These are phyloP conservation scores for Hirtodrosophila alboralis DNA, from an alignment of 2,888 invertebrate species.

Conservation along the genomic window DNA sequence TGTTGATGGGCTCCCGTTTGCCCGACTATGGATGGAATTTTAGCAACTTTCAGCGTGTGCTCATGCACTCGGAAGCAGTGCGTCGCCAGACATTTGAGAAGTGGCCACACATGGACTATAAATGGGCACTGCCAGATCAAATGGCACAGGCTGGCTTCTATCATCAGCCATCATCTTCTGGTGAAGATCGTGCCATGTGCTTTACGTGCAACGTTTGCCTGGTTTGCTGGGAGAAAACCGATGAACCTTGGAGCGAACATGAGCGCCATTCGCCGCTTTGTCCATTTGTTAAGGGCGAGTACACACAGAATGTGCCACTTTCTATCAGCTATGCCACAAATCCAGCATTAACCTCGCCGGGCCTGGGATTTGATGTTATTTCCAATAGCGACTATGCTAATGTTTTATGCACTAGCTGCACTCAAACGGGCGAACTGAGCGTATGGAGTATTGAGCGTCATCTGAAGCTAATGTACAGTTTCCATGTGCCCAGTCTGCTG, in stretches of 20 bases:
- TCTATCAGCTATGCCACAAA: slow-evolving; percentile 93
- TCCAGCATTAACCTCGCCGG: slow-evolving; percentile 87
- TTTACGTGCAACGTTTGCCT: slow-evolving; percentile 97
- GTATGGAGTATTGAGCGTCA: slow-evolving; percentile 94
- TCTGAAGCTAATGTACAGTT: slow-evolving; percentile 88
- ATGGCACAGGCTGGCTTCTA: slow-evolving; percentile 99
- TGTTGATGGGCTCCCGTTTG: slow-evolving; percentile 85
- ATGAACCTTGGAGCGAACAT: slow-evolving; percentile 99
- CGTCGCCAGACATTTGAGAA: slow-evolving; percentile 95
- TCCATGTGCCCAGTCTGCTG: slow-evolving; percentile 82
- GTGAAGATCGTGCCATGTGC: slow-evolving; percentile 97
- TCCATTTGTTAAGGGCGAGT: slow-evolving; percentile 96
- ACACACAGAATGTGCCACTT: slow-evolving; percentile 97
- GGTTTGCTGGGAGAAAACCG: slow-evolving; percentile 98
- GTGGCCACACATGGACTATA: slow-evolving; percentile 99
- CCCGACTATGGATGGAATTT: slow-evolving; percentile 82
- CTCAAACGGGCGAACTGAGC: slow-evolving; percentile 88
- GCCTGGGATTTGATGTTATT: slow-evolving; percentile 85
- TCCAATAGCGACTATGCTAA: slow-evolving; percentile 87
- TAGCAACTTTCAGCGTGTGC: slow-evolving; percentile 84
- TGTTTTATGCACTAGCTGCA: slow-evolving; percentile 86
- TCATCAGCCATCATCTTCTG: slow-evolving; percentile 94
- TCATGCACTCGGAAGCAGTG: slow-evolving; percentile 97
- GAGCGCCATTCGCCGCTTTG: slow-evolving; percentile 97
- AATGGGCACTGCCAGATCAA: slow-evolving; percentile 97